Conservation (phyloP, 2,113 vertebrate genomes). For the Phocoena sinus region DNA sequence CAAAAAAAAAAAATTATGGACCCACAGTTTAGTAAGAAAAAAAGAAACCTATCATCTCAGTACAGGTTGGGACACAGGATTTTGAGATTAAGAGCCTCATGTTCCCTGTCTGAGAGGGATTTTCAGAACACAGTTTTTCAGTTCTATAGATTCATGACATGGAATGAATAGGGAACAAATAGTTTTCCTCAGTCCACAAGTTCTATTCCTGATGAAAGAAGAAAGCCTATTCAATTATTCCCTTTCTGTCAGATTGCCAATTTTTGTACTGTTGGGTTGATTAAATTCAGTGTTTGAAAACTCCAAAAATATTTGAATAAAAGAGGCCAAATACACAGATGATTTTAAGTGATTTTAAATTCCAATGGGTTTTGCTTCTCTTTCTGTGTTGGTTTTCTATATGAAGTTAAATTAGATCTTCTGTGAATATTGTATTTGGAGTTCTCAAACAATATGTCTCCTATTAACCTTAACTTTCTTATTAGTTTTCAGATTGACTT, state of each 20-base stretch:
- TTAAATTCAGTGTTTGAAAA: slow-evolving; percentile 56
- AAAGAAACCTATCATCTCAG: slow-evolving; percentile 8
- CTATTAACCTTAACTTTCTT: slow-evolving; percentile 53
- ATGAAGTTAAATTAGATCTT: slow-evolving; percentile 39
- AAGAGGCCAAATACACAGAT: slow-evolving; percentile 12
- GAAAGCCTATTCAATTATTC: slow-evolving; percentile 53
- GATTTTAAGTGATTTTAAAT: slow-evolving; percentile 56
- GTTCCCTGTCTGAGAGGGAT: slow-evolving; percentile 17
- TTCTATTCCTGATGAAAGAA: slow-evolving; percentile 57
- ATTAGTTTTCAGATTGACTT: slow-evolving; percentile 35
- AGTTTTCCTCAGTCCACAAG: slow-evolving; percentile 25
- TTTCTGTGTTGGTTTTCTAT: slow-evolving; percentile 23
- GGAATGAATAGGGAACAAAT: slow-evolving; percentile 24
- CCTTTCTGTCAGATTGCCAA: slow-evolving; percentile 31
- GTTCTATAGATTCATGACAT: slow-evolving; percentile 55
- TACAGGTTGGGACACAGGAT: slow-evolving; percentile 5
- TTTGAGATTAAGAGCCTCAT: slow-evolving; percentile 48
- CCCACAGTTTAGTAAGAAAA: slow-evolving; percentile 18
- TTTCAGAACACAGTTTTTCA: slow-evolving; percentile 50
- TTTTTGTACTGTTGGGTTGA: slow-evolving; percentile 35
- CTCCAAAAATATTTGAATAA: slow-evolving; percentile 31
- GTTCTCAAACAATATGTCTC: slow-evolving; percentile 34
- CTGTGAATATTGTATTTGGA: background rate
- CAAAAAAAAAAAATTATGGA: background rate
- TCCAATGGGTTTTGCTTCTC: slow-evolving; percentile 1